Base-by-base conservation (phyloP, 2,888 invertebrate genomes). In the Lapara coniferarum region DNA sequence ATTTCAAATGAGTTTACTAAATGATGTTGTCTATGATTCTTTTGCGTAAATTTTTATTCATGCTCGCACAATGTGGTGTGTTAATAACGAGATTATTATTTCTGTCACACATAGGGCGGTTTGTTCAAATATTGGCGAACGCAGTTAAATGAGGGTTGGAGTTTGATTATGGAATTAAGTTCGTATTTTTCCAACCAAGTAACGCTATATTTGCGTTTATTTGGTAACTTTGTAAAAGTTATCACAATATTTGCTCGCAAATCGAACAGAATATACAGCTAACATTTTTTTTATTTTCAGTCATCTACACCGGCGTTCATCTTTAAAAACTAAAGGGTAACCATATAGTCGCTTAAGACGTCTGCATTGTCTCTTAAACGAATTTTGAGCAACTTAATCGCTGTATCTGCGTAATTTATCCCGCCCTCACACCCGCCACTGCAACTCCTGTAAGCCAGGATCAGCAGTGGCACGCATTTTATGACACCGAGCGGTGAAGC, bases 81-180 rank as follows among this genome's bases (percentile, higher is more conserved):
- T 83, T 85, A 85, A 83, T 89, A 89, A 92, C 84, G 74, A 87
- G 89, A 90, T 91, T 90, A 88, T 88, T 87, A 87, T 89, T 84
- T 76, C 75, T 75, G 70, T 74, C 73, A 74, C 72, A 77, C 76
- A 77, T 79, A 81, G 86, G 88, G 81, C 71, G 76, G 78, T 79
- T 84, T 86, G 88, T 79, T 86, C 87, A 90, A 91, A 91, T 89
- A 91, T 91, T 90, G 82, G 81, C 74, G 70, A 73, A 79, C 78
- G 83, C 80, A 80, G 85, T 79, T 82, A 83, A 89, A 90, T 89
- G 86, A 79, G 78, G 75, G 81, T 86, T 78, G 73, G 83, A 79
- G 78, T 87, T 82, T 80, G 77, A 66, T 71, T 69, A 72, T 30
- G 49, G 30, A 51, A 57, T 56, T 52, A 49, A 49, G 51, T 12